Evolutionary conservation across 2,888 invertebrate species (phyloP), one percentile per base, ranked within the genome.

Genomic region (Cephus pygmeus): DNA sequence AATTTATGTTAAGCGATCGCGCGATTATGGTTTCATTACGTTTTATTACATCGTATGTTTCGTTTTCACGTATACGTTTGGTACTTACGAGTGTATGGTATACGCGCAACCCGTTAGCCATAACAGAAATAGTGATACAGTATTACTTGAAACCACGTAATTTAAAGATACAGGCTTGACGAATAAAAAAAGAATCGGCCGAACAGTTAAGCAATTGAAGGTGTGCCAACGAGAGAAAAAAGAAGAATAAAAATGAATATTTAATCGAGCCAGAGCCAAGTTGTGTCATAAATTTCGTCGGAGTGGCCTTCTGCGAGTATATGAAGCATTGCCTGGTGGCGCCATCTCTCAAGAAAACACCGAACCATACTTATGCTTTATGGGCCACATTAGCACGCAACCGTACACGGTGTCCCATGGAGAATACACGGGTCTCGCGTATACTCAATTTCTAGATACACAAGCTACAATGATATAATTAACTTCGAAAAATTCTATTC

Each of bases 1-100:
- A 88, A 88, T 88, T 86, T 85, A 79, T 84, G 83, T 85, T 84
- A 75, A 77, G 79, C 84, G 86, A 88, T 89, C 85, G 85, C 79
- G 80, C 84, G 88, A 89, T 88, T 88, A 87, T 82, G 83, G 85
- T 87, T 87, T 87, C 85, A 88, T 88, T 87, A 86, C 86, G 81
- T 84, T 75, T 69, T 76, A 69, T 33, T 68, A n/a, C 69, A 76
- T 33, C 31, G 73, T 73, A 34, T 9, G n/a, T 31, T 12, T 34
- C 33, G 76, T 77, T 76, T 76, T 76, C 56, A 56, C 9, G 56
- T 56, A 56, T 23, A 9, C 56, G 9, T 56, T 23, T 2, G 23
- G 9, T 15, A 23, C 23, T 56, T 56, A 23, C 23, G 6, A 56
- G 56, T 56, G 56, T 56, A 56, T 23, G 9, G 6, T 56, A 23